Conservation (phyloP, 2,113 vertebrate species). For the Myotis lucifugus region DNA sequence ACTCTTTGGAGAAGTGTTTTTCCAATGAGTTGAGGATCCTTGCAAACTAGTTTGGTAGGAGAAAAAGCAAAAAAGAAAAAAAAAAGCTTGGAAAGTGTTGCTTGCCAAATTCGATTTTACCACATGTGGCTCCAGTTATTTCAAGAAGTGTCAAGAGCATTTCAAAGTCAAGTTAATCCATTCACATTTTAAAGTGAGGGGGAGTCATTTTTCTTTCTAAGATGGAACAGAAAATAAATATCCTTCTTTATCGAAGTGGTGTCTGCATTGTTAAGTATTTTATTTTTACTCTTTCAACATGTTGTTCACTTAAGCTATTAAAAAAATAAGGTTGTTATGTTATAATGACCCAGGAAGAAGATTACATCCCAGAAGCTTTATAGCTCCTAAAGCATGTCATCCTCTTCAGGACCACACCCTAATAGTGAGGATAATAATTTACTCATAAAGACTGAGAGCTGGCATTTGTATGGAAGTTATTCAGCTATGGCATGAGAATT, state of each 20-base stretch:
- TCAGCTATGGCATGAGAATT: constrained; percentile 87
- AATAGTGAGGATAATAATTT: constrained; percentile 83
- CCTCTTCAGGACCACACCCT: constrained; percentile 82
- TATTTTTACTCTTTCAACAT: constrained; percentile 78
- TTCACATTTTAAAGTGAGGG: constrained; percentile 25
- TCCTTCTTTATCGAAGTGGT: neutral
- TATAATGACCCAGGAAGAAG: constrained; percentile 83
- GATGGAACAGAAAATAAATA: neutral
- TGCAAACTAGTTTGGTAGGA: neutral
- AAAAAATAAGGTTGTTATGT: constrained; percentile 77
- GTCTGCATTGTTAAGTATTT: constrained; percentile 64
- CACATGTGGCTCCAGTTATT: constrained; percentile 46
- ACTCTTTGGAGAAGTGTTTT: neutral
- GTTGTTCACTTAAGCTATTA: constrained; percentile 76
- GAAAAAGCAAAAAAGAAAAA: neutral
- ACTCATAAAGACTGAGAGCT: constrained; percentile 85
- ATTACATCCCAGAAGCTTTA: constrained; percentile 84
- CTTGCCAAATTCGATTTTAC: constrained; percentile 33
- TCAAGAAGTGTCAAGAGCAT: constrained; percentile 42
- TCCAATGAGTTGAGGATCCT: neutral
- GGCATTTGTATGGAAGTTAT: constrained; percentile 81
- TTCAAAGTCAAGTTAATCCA: constrained; percentile 65
- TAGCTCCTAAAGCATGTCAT: constrained; percentile 82
- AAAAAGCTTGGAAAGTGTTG: neutral
- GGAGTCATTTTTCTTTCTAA: neutral